Conservation (phyloP, 2,113 vertebrate species). For the Sorex araneus region DNA sequence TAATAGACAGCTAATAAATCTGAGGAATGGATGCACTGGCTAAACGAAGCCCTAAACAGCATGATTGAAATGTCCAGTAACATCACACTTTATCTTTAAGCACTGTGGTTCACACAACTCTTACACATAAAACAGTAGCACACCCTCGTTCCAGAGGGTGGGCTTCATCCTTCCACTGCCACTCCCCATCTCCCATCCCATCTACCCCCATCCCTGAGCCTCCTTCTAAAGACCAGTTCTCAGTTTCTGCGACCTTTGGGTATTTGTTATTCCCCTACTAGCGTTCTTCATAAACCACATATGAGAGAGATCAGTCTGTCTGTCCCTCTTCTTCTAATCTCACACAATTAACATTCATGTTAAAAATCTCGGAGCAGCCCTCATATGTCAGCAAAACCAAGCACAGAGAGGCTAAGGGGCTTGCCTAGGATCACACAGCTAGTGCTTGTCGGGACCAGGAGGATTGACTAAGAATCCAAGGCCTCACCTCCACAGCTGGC, state of each 20-base stretch:
- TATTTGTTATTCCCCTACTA: too few relatives aligned
- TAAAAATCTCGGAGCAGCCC: background rate
- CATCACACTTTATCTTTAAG: background rate
- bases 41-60: background rate
- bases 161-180: too few relatives aligned
- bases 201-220: background rate
- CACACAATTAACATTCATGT: background rate
- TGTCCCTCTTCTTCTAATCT: too few relatives aligned
- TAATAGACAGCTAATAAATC: background rate
- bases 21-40: background rate
- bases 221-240: too few relatives aligned
- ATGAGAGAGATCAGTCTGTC: too few relatives aligned
- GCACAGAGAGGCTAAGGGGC: background rate
- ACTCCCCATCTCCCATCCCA: background rate
- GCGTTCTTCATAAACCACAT: too few relatives aligned
- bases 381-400: background rate
- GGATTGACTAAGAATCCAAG: background rate
- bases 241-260: too few relatives aligned
- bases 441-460: background rate
- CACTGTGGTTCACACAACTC: too few relatives aligned
- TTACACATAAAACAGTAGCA: too few relatives aligned
- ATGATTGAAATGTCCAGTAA: background rate
- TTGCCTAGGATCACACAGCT: background rate
- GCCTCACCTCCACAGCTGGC: fast-evolving
- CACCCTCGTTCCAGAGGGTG: too few relatives aligned